These are phyloP conservation scores for Sminthopsis crassicaudata DNA, from an alignment of 2,113 vertebrate species.

Conservation along the genomic window DNA sequence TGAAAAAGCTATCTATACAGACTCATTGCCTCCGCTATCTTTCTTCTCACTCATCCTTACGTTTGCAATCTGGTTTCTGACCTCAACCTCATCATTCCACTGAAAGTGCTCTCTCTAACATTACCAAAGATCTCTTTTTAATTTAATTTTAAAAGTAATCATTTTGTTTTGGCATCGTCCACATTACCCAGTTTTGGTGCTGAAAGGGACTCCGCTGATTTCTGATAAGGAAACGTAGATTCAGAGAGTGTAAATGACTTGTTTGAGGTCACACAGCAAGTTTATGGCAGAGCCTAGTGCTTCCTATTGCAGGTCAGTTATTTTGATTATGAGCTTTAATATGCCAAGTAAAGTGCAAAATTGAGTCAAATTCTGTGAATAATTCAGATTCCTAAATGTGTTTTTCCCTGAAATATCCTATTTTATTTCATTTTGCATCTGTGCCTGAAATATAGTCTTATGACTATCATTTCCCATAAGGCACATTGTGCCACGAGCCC, in stretches of 20 bases:
- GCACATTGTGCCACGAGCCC: background rate
- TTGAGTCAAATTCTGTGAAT: background rate
- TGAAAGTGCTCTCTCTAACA: background rate
- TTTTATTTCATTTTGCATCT: slow-evolving; percentile 7
- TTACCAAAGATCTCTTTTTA: background rate
- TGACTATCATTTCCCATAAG: background rate
- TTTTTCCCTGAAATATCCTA: background rate
- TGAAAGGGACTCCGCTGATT: background rate
- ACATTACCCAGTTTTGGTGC: background rate
- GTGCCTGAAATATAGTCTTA: background rate
- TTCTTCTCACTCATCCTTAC: background rate
- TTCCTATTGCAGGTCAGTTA: background rate
- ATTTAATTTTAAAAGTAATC: background rate
- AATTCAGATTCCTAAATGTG: background rate
- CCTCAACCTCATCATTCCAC: background rate
- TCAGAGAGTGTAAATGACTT: background rate
- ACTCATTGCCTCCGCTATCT: background rate
- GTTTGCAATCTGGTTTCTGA: background rate
- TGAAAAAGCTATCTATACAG: background rate
- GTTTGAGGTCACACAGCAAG: background rate
- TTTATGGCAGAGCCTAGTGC: background rate
- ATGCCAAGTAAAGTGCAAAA: background rate
- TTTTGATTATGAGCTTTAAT: background rate
- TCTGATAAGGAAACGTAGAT: background rate
- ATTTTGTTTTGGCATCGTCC: background rate